Evolutionary conservation across 30 jellyfish, hydroid and myxozoan genomes (phyloP).

Genomic region (Turritopsis rubra): DNA sequence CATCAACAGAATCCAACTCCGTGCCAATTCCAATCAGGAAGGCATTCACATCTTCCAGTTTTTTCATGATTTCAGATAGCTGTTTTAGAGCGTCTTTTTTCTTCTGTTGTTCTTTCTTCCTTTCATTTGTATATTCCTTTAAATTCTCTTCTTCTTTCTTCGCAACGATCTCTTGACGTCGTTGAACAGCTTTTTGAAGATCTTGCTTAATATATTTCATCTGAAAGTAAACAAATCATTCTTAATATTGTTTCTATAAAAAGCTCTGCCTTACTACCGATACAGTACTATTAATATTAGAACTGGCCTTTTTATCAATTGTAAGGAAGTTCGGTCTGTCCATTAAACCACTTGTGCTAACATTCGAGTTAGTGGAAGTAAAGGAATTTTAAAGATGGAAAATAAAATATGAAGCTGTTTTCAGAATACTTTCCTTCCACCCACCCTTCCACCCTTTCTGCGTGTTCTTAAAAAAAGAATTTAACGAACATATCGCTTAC

Average conservation of each 20-base stretch:
- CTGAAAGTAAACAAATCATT: background rate
- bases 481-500: too few relatives aligned
- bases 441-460: too few relatives aligned
- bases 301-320: too few relatives aligned
- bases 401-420: too few relatives aligned
- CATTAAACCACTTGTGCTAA: too few relatives aligned
- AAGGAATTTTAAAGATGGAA: too few relatives aligned
- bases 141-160: background rate
- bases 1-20: background rate
- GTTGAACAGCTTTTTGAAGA: background rate
- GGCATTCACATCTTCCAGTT: background rate
- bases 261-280: background rate
- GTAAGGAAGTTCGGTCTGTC: too few relatives aligned
- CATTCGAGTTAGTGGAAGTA: too few relatives aligned
- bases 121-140: background rate
- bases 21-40: background rate
- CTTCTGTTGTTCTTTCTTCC: conserved; percentile 1
- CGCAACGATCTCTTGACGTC: background rate
- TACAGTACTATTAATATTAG: background rate
- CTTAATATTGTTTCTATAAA: background rate
- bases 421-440: too few relatives aligned
- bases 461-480: too few relatives aligned
- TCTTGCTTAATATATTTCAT: background rate
- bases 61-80: background rate
- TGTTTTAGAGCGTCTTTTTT: background rate